phyloP scores from a whole-genome alignment of 2,797 vertebrate genomes.

The Nasua narica region DNA sequence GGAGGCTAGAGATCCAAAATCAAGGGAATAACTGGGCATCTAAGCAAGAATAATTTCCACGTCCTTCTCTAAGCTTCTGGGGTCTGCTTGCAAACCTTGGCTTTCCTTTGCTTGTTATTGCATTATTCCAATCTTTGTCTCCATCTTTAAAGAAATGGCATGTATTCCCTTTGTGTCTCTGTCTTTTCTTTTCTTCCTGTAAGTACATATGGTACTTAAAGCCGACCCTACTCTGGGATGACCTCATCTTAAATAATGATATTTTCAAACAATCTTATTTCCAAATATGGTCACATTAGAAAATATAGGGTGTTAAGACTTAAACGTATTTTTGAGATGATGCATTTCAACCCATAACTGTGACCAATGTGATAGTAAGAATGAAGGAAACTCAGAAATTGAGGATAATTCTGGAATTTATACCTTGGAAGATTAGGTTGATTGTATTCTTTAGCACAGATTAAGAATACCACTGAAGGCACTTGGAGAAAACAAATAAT shows the following conservation, averaged over 20 bases:
- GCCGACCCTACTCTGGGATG: background rate
- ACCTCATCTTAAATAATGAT: background rate
- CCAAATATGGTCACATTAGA: background rate
- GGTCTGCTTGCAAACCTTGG: background rate
- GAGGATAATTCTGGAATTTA: background rate
- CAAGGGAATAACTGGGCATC: background rate
- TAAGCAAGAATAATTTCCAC: background rate
- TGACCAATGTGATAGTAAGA: background rate
- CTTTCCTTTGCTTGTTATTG: background rate
- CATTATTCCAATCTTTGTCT: background rate
- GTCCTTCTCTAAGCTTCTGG: background rate
- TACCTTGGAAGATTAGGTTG: background rate
- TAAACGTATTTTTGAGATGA: background rate
- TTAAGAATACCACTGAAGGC: background rate
- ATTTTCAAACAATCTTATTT: background rate
- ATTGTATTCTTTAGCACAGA: background rate
- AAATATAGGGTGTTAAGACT: too few species aligned
- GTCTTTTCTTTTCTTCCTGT: background rate
- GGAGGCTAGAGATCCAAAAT: background rate
- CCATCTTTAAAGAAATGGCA: background rate
- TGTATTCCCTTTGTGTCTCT: too few species aligned
- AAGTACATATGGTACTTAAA: background rate
- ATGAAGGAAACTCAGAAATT: background rate
- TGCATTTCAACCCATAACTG: background rate
- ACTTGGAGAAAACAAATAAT: background rate